These are phyloP conservation scores for Phalacrocorax carbo DNA, from an alignment of 2,113 vertebrate genomes.

Conservation along the genomic window DNA sequence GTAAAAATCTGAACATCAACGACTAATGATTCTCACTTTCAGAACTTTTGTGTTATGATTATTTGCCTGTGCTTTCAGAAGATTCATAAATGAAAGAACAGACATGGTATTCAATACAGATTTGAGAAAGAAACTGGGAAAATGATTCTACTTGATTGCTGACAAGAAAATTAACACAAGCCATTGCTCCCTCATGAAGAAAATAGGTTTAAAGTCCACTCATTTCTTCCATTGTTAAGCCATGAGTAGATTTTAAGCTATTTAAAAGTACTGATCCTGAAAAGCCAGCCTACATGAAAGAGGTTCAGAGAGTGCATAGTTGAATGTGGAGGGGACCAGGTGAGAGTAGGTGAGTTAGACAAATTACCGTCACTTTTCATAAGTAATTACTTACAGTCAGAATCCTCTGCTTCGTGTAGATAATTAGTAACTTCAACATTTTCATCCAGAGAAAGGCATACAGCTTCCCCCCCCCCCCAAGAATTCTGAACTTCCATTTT, in stretches of 20 bases:
- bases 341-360: neutral
- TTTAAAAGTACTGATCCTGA: conserved; percentile 38
- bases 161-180: conserved; percentile 13
- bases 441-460: neutral
- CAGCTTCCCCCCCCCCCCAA: no score
- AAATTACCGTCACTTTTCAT: conserved; percentile 12
- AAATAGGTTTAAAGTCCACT: conserved; percentile 26
- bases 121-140: neutral
- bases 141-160: neutral
- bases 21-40: neutral
- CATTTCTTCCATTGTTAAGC: conserved; percentile 18
- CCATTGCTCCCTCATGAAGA: neutral
- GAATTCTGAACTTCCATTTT: neutral
- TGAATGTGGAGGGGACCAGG: neutral
- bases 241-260: conserved; percentile 8
- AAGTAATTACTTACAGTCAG: conserved; percentile 6
- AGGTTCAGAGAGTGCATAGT: neutral
- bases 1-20: neutral
- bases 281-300: neutral
- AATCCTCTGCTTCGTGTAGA: neutral
- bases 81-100: neutral
- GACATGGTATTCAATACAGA: neutral
- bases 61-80: conserved; percentile 2
- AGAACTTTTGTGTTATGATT: neutral
- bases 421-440: neutral